A percentile compares a stretch with the other conserved stretches of the same genome.
These are phyloP conservation scores for Dioctria linearis DNA, from an alignment of 2,888 invertebrate species.

Conservation along the genomic window DNA sequence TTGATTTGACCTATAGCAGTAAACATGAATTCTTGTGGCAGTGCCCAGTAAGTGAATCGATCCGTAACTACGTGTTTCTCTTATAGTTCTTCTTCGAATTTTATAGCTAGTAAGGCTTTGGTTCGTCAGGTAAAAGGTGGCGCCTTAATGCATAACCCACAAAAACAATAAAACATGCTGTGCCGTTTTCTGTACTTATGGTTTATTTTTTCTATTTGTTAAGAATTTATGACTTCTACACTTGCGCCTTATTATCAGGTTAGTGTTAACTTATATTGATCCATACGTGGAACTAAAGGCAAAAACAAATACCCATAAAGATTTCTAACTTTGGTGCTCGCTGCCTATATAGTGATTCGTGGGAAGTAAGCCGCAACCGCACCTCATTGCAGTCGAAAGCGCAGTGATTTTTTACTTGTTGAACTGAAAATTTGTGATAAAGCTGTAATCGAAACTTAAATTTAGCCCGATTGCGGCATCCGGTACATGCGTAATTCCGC, in stretches of 20 bases:
- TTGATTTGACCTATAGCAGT: conserved; percentile 57
- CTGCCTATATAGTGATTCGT: conserved; percentile 24
- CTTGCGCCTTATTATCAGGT: conserved; percentile 57
- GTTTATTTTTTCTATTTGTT: conserved; percentile 58
- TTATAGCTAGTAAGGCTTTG: conserved; percentile 16
- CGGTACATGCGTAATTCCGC: conserved; percentile 40
- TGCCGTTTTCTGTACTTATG: not conserved
- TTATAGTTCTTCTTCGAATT: not conserved
- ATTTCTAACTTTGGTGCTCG: not conserved
- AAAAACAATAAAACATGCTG: conserved; percentile 23
- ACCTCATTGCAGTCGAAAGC: not conserved
- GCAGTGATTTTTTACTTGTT: not conserved
- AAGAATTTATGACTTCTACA: conserved; percentile 58
- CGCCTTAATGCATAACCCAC: conserved; percentile 56
- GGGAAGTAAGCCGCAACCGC: conserved; percentile 32
- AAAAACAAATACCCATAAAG: too few relatives aligned
- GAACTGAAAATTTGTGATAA: not conserved
- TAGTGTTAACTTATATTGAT: conserved; percentile 49
- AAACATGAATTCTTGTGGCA: conserved; percentile 43
- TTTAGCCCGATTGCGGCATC: conserved; percentile 24
- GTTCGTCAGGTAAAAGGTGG: conserved; percentile 34
- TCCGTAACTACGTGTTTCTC: conserved; percentile 9
- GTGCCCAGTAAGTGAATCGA: not conserved
- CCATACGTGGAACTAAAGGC: too few relatives aligned
- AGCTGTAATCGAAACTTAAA: not conserved